Evolutionary conservation across 2,797 vertebrate species (phyloP), one percentile per base, ranked within the genome.

Genomic region (Apodemus agrarius): DNA sequence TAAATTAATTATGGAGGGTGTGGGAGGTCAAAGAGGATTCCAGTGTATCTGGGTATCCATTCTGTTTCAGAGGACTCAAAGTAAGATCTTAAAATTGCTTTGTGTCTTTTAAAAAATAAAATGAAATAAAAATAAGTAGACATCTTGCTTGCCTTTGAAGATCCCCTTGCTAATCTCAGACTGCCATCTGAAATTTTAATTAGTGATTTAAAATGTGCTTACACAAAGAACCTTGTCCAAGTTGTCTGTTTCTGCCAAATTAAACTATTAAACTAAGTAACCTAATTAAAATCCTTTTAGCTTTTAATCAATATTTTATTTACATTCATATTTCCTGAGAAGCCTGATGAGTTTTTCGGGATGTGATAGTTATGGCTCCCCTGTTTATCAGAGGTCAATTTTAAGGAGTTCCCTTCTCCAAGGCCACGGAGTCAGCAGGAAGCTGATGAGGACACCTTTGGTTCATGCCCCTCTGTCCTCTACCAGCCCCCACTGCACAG

Each of bases 301-400:
- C 97, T 98, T 95, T 97, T 98, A 98, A 98, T 99, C 98, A 98
- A 98, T 98, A 98, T 98, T 98, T 98, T 98, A 98, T 98, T 98
- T 98, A 96, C 96, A 97, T 98, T 98, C 97, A 96, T 98, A 98
- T 98, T 98, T 93, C 96, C 95, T 96, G 63, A 81, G 96, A 89
- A 93, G 16, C 82, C 97, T 98, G 95, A 97, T 98, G 98, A 97
- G 72, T 90, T 97, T 75, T 98, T 97, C 85, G 96, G 96, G 89
- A 96, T 82, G 87, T 97, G 88, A 97, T 89, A n/a, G 65, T 95
- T 96, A 76, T 83, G 96, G 96, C 95, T 98, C 95, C 95, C 89
- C 89, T 83, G 85, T 97, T 98, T 97, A 91, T 97, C 98, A 96
- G 89, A 94, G 93, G 93, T 90, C 54, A 6, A 72, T 96, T 96